Evolutionary conservation across 2,113 vertebrate species (phyloP).

Genomic region (Brienomyrus longianalis): DNA sequence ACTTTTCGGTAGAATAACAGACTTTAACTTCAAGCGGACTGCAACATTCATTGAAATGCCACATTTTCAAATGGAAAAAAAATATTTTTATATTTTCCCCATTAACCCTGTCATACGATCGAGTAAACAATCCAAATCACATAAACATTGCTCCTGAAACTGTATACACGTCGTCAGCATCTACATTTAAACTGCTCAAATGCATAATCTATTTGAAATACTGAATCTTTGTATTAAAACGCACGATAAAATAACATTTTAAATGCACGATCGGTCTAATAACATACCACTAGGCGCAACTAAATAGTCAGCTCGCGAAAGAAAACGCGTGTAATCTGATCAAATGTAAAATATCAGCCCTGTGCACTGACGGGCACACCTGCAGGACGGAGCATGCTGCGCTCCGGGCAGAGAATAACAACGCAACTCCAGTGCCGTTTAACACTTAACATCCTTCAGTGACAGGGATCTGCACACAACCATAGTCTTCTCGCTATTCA

Average conservation of each 20-base stretch:
- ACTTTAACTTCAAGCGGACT: neutral
- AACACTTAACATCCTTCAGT: neutral
- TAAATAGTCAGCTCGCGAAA: neutral
- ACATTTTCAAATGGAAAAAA: neutral
- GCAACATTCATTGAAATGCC: neutral
- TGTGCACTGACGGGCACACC: neutral
- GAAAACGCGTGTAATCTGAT: neutral
- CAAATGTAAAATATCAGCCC: neutral
- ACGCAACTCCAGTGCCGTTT: conserved; percentile 2
- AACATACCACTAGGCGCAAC: neutral
- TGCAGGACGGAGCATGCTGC: neutral
- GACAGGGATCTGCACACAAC: neutral
- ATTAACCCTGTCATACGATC: neutral
- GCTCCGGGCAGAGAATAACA: neutral
- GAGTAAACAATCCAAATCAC: neutral
- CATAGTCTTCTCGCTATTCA: neutral
- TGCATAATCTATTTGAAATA: neutral
- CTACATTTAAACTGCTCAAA: neutral
- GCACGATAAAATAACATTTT: neutral
- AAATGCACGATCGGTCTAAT: neutral
- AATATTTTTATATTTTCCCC: neutral
- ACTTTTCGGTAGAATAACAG: neutral
- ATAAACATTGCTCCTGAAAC: neutral
- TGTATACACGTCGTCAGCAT: neutral
- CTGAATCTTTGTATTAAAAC: neutral